A percentile compares a stretch with the other conserved stretches of the same genome.
Conservation (phyloP, 2,888 invertebrate species). For the Gastracanthus pulcherrimus region DNA sequence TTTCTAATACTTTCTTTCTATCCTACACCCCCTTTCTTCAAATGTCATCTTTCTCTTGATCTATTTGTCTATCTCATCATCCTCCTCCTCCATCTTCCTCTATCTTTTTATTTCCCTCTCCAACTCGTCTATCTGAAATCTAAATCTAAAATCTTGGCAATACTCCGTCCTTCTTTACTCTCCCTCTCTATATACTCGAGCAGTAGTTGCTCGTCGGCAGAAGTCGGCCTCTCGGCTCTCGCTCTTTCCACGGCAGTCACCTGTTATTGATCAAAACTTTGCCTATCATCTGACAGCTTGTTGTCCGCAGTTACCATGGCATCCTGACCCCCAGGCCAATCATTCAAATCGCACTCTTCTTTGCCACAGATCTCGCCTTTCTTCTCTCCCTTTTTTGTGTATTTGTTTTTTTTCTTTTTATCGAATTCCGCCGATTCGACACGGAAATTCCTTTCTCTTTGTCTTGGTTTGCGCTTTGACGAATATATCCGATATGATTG, state of each 20-base stretch:
- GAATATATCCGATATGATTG: neutral
- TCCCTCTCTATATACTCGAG: too few relatives aligned
- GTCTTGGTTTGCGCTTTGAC: neutral
- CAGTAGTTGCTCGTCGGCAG: neutral
- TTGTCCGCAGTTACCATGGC: conserved; percentile 77
- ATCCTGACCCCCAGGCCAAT: conserved; percentile 67
- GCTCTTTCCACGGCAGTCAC: conserved; percentile 71
- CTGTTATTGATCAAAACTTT: conserved; percentile 77
- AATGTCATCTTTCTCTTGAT: neutral
- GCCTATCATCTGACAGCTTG: conserved; percentile 77
- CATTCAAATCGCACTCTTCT: conserved; percentile 70
- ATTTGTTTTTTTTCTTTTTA: neutral
- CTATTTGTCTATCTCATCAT: neutral
- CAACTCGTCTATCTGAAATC: neutral
- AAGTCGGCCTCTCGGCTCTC: conserved; percentile 55
- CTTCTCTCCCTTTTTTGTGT: neutral
- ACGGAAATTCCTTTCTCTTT: neutral
- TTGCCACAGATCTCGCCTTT: neutral
- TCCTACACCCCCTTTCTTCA: neutral
- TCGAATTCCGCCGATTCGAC: too few relatives aligned
- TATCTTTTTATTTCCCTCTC: neutral
- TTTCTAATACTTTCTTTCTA: neutral
- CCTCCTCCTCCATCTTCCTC: neutral
- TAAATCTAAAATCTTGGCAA: conserved; percentile 26
- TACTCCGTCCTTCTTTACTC: conserved; percentile 48